Percentiles rank a stretch among this genome's conserved stretches.
phyloP scores from a whole-genome alignment of 2,113 vertebrate species.

The Thomomys bottae region DNA sequence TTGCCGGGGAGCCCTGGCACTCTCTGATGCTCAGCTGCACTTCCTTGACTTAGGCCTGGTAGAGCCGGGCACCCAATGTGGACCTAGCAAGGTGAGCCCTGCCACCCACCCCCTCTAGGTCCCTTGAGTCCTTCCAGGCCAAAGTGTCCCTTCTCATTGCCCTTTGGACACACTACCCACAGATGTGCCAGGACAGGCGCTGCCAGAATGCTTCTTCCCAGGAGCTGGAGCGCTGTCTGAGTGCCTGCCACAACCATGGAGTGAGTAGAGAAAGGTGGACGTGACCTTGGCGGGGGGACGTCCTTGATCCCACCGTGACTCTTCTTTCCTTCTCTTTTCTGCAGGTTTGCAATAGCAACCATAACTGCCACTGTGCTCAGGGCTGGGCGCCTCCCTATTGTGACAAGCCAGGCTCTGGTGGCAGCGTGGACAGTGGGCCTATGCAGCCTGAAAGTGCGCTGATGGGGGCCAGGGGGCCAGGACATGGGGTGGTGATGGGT shows the following conservation, averaged over 20 bases:
- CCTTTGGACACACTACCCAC: neutral
- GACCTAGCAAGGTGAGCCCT: conserved; percentile 91
- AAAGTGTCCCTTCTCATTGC: neutral
- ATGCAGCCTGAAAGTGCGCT: conserved; percentile 90
- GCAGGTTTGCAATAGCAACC: conserved; percentile 97
- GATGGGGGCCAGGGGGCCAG: fast-evolving
- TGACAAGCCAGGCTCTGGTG: conserved; percentile 91
- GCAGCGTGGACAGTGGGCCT: conserved; percentile 96
- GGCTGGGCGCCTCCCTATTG: conserved; percentile 96
- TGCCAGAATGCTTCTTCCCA: conserved; percentile 92
- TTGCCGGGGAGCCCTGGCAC: conserved; percentile 91
- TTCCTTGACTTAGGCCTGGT: conserved; percentile 92
- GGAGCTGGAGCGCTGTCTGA: conserved; percentile 90
- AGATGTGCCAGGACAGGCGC: conserved; percentile 94
- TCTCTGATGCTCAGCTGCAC: conserved; percentile 86
- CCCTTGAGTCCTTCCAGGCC: neutral
- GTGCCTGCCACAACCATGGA: conserved; percentile 86
- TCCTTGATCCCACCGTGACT: neutral
- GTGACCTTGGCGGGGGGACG: neutral
- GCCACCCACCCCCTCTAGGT: neutral
- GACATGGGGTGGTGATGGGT: fast-evolving
- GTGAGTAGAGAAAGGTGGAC: conserved; percentile 71
- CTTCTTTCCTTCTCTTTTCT: neutral
- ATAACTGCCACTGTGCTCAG: conserved; percentile 93
- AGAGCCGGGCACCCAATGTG: conserved; percentile 94